phyloP scores from a whole-genome alignment of 1,140 invertebrate species.

The Sipha flava region DNA sequence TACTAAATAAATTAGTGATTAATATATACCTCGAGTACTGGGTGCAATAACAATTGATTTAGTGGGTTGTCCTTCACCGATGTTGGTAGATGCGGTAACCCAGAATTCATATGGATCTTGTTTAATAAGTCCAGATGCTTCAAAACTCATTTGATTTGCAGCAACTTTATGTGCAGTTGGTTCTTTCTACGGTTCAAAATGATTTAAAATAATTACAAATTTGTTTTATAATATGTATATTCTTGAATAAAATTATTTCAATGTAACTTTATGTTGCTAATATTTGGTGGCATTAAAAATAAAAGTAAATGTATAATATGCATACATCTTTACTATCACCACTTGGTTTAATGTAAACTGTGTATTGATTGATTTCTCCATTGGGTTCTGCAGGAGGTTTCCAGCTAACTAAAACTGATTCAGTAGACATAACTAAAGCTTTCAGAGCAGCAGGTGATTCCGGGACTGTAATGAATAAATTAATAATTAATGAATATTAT shows the following conservation, averaged over 20 bases:
- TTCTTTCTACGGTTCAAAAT: slow-evolving; percentile 43
- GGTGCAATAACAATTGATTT: slow-evolving; percentile 74
- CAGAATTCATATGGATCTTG: slow-evolving; percentile 83
- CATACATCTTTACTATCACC: slow-evolving; percentile 49
- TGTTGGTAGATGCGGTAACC: slow-evolving; percentile 86
- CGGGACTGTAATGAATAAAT: slow-evolving; percentile 57
- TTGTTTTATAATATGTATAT: background rate
- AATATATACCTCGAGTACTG: slow-evolving; percentile 60
- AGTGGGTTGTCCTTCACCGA: slow-evolving; percentile 83
- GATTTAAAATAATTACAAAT: background rate
- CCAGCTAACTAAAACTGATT: slow-evolving; percentile 89
- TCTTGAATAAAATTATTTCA: background rate
- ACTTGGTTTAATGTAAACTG: slow-evolving; percentile 77
- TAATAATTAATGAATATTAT: background rate
- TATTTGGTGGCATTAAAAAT: background rate
- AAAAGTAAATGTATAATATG: background rate
- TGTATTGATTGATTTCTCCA: slow-evolving; percentile 86
- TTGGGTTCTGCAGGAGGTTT: slow-evolving; percentile 83
- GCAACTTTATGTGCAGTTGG: slow-evolving; percentile 61
- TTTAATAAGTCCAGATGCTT: slow-evolving; percentile 72
- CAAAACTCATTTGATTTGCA: slow-evolving; percentile 60
- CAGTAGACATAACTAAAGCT: slow-evolving; percentile 80
- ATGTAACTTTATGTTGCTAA: background rate
- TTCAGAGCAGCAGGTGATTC: slow-evolving; percentile 87
- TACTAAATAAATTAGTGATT: background rate